These are phyloP conservation scores for Halichoerus grypus DNA, from an alignment of 2,113 vertebrate genomes.

Conservation along the genomic window DNA sequence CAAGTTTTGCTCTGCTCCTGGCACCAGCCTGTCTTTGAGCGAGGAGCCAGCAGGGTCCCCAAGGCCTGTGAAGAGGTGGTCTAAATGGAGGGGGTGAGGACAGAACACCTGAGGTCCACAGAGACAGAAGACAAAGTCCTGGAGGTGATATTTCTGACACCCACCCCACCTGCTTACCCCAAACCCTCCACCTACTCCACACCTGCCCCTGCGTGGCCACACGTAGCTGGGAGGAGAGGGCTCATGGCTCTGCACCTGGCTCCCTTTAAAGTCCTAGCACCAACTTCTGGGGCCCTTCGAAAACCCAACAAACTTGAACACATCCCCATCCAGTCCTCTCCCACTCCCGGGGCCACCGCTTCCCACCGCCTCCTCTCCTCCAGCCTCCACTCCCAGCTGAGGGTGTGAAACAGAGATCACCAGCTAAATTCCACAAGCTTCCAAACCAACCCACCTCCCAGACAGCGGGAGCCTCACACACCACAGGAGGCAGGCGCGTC, in stretches of 20 bases:
- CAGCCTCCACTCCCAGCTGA: not conserved
- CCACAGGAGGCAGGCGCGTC: not conserved
- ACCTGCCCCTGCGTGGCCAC: not conserved
- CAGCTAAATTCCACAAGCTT: not conserved
- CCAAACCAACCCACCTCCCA: not conserved
- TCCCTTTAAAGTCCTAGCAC: not conserved
- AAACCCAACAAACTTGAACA: not conserved
- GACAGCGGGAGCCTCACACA: rapidly evolving
- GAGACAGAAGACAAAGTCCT: not conserved
- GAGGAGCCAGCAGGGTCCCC: not conserved
- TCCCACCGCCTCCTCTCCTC: not conserved
- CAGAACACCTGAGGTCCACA: too few species aligned
- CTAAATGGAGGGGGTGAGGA: not conserved
- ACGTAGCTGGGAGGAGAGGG: not conserved
- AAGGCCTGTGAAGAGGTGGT: not conserved
- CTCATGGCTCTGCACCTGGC: rapidly evolving
- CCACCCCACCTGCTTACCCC: not conserved
- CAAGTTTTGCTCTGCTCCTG: not conserved
- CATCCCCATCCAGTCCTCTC: too few species aligned
- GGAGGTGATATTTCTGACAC: not conserved
- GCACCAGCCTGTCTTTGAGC: not conserved
- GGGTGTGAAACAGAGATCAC: not conserved
- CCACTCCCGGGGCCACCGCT: rapidly evolving
- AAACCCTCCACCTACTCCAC: not conserved
- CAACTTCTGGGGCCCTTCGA: not conserved